Conservation (phyloP, 2,888 invertebrate species). For the Epistrophe grossulariae region DNA sequence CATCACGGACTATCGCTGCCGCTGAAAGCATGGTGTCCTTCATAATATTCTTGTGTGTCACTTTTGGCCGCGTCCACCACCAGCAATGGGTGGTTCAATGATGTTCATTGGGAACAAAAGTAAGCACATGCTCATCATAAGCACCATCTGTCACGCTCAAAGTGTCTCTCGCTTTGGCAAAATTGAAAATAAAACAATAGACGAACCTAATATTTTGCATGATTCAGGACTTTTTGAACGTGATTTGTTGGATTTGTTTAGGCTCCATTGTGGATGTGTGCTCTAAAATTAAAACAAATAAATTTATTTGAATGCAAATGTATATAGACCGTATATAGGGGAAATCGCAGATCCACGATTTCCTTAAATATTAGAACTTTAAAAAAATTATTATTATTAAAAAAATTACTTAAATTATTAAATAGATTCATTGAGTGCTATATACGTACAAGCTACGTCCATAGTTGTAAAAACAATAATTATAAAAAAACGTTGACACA, state of each 20-base stretch:
- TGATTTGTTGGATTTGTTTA: slow-evolving; percentile 12
- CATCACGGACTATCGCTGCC: slow-evolving; percentile 1
- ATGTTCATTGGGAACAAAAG: slow-evolving; percentile 18
- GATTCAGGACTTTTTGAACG: slow-evolving; percentile 16
- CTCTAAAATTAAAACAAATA: not conserved
- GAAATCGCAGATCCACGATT: too few species aligned
- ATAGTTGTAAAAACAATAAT: too few species aligned
- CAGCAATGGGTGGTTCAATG: not conserved
- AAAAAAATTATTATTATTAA: too few species aligned
- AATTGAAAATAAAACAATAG: slow-evolving; percentile 30
- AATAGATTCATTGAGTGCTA: too few species aligned
- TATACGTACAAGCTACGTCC: too few species aligned
- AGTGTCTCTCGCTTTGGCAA: not conserved
- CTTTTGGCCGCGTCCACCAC: slow-evolving; percentile 1
- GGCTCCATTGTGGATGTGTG: not conserved
- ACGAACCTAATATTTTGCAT: slow-evolving; percentile 10
- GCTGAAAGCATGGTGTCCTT: not conserved
- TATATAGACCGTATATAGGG: too few species aligned
- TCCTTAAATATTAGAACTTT: too few species aligned
- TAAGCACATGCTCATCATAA: slow-evolving; percentile 27
- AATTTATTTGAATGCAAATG: not conserved
- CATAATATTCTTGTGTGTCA: slow-evolving; percentile 8
- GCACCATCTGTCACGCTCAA: slow-evolving; percentile 7
- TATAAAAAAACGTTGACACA: too few species aligned
- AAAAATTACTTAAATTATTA: too few species aligned